Conservation (phyloP, 2,797 vertebrate species). For the Morelia viridis region DNA sequence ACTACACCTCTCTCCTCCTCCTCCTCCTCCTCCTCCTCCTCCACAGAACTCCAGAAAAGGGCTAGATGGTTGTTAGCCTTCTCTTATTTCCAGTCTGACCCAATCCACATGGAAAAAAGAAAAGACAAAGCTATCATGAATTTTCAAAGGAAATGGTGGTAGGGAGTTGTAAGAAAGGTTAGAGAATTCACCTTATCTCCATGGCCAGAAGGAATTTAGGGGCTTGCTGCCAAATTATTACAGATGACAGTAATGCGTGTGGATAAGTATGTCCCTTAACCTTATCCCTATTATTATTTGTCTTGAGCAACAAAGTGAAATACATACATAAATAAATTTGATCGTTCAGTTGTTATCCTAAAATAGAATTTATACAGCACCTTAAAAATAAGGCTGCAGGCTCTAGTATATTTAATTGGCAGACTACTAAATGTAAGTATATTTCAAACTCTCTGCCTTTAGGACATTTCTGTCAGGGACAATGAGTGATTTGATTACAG, state of each 20-base stretch:
- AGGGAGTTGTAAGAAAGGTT: not conserved
- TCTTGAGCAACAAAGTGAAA: not conserved
- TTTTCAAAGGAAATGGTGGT: not conserved
- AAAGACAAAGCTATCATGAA: not conserved
- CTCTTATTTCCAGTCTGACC: not conserved
- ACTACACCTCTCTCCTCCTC: not conserved
- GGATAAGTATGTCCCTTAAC: not conserved
- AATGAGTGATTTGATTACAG: conserved; percentile 5
- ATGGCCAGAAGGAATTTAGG: not conserved
- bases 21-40: not conserved
- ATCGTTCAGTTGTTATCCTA: not conserved
- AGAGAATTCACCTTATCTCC: not conserved
- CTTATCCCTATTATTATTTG: not conserved
- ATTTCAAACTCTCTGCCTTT: not conserved
- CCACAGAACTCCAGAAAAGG: not conserved
- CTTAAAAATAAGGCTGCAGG: not conserved
- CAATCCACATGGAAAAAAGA: not conserved
- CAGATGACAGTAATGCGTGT: not conserved
- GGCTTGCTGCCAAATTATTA: not conserved
- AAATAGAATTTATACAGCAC: not conserved
- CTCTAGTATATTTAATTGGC: not conserved
- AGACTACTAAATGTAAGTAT: not conserved
- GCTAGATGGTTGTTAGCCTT: not conserved
- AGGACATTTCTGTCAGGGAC: not conserved
- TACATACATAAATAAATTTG: not conserved